These are phyloP conservation scores for Parthenolecanium corni DNA, from an alignment of 2,888 invertebrate genomes.

Conservation along the genomic window DNA sequence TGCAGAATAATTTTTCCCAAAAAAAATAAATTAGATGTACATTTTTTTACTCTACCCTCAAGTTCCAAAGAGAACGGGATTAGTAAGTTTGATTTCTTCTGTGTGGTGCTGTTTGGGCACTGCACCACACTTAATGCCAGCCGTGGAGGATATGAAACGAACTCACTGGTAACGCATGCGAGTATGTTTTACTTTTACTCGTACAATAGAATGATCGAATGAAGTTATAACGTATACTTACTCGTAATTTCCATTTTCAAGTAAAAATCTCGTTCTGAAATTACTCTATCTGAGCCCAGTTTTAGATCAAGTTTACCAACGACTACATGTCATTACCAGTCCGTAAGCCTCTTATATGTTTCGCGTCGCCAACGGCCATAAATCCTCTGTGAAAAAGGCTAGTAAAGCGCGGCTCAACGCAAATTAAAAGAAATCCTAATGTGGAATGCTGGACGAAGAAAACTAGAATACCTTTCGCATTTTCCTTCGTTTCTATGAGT, in stretches of 20 bases:
- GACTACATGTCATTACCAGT: constrained; percentile 21
- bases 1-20: too few relatives aligned
- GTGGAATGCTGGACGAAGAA: constrained; percentile 13
- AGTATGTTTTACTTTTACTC: too few relatives aligned
- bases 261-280: constrained; percentile 22
- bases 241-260: constrained; percentile 14
- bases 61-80: too few relatives aligned
- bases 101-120: too few relatives aligned
- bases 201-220: constrained; percentile 5
- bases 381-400: constrained; percentile 17
- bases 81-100: too few relatives aligned
- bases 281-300: constrained; percentile 20
- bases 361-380: constrained; percentile 25
- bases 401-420: constrained; percentile 21
- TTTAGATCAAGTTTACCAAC: constrained; percentile 21
- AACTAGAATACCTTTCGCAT: constrained; percentile 20
- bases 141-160: too few relatives aligned
- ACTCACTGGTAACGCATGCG: too few relatives aligned
- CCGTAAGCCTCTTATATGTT: constrained; percentile 18
- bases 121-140: too few relatives aligned
- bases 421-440: constrained; percentile 24
- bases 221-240: too few relatives aligned
- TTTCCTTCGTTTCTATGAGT: constrained; percentile 4
- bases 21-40: too few relatives aligned
- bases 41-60: too few relatives aligned